phyloP scores from a whole-genome alignment of 2,797 vertebrate species.

The Pangasius krempfi region DNA sequence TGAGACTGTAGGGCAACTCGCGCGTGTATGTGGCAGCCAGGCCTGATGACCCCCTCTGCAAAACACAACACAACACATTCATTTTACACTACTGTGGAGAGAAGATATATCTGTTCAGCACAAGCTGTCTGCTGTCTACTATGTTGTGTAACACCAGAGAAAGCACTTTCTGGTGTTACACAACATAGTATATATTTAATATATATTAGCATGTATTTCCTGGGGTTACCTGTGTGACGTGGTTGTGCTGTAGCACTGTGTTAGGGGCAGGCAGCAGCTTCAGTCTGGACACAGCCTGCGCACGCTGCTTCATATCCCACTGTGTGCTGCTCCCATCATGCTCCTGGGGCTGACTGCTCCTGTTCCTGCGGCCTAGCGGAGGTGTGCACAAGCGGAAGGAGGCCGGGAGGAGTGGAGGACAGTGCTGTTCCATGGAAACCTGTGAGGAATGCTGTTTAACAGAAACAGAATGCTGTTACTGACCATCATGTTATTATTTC shows the following conservation, averaged over 20 bases:
- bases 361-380: conserved; percentile 69
- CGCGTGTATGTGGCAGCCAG: conserved; percentile 55
- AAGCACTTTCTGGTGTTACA: background rate
- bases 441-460: conserved; percentile 65
- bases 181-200: background rate
- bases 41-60: conserved; percentile 67
- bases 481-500: background rate
- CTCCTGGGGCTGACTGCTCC: conserved; percentile 63
- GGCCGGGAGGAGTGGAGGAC: conserved; percentile 62
- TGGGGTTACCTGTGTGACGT: conserved; percentile 48
- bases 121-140: background rate
- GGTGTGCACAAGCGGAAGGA: conserved; percentile 75
- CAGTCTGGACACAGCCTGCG: conserved; percentile 72
- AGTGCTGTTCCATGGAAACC: conserved; percentile 59
- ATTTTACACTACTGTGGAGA: conserved; percentile 28
- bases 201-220: background rate
- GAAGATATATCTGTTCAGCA: conserved; percentile 25
- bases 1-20: conserved; percentile 72
- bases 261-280: conserved; percentile 71
- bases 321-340: conserved; percentile 59
- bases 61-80: conserved; percentile 62
- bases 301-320: conserved; percentile 67
- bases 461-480: conserved; percentile 8
- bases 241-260: conserved; percentile 62
- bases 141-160: background rate